Base-by-base conservation (phyloP, 2,113 vertebrate genomes). In the Cnemophilus loriae region DNA sequence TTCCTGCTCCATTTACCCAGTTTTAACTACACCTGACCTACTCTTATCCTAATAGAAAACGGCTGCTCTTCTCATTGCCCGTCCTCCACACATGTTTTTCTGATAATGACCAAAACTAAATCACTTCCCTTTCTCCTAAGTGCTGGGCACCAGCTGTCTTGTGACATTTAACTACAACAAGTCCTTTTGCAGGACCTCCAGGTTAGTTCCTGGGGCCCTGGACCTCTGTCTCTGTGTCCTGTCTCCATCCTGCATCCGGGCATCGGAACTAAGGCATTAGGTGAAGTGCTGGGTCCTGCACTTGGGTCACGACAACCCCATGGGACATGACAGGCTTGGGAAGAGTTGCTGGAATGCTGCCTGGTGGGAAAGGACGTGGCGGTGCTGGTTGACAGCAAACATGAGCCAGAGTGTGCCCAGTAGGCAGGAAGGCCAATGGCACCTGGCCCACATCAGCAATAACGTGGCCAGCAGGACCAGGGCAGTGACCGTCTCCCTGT, bases 1-100 rank as follows among this genome's bases (percentile, higher is more conserved):
- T 97, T 96, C 96, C 97, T 97, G 95, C 95, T 96, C 95, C 96
- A 94, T 97, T 96, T 96, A 90, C 95, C 35, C 94, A 93, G 91
- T 95, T 95, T 96, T 96, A 97, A 96, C 93, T 95, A 95, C 93
- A 93, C 91, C 95, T 95, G 96, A 96, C 94, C 97, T 89, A 81
- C 89, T 94, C 97, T 96, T 92, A 84, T 88, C 86, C 96, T 97
- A 97, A 97, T 97, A 93, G 94, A 84, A 96, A 97, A 87, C 96
- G 88, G 94, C 93, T 95, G 96, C 89, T 95, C 91, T 87, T 92
- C 94, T 80, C 94, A 67, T 74, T 59, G 91, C 82, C 87, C 3
- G 18, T 94, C 88, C 94, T 90, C 91, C 55, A 33, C 94, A 96
- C 91, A 94, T 81, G 91, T 95, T 94, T 94, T 95, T 95, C 82